Conservation (phyloP, 2,113 vertebrate species). For the Lepus timidus region DNA sequence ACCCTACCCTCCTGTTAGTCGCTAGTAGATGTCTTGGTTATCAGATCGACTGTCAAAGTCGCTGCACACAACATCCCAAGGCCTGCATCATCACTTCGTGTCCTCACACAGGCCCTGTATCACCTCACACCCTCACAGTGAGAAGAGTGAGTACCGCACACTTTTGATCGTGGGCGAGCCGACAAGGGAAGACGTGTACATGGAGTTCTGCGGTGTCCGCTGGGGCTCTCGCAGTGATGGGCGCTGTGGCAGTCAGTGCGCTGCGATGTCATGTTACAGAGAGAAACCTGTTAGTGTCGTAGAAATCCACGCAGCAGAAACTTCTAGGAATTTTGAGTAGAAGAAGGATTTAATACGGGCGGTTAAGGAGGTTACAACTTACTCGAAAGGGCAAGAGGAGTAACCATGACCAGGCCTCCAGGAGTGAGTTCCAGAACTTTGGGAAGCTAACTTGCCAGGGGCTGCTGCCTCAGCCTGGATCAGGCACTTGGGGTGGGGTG, state of each 20-base stretch:
- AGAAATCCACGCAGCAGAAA: background rate
- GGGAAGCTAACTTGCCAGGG: background rate
- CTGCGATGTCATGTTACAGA: constrained; percentile 40
- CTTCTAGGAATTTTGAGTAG: background rate
- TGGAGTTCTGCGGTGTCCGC: background rate
- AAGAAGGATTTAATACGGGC: background rate
- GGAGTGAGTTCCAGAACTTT: background rate
- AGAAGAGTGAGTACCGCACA: too few relatives aligned
- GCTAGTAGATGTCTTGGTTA: background rate
- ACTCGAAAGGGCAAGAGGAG: background rate
- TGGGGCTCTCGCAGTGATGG: background rate
- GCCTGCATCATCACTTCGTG: background rate
- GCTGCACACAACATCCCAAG: background rate
- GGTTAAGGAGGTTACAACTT: background rate
- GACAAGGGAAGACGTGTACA: background rate
- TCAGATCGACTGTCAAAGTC: background rate
- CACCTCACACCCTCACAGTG: background rate
- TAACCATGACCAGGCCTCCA: background rate
- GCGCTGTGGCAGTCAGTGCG: background rate
- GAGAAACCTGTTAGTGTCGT: background rate
- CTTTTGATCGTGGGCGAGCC: background rate
- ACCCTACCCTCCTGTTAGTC: background rate
- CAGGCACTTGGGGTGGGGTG: background rate
- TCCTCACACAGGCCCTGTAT: background rate
- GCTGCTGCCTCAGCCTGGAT: background rate